Evolutionary conservation across 2,113 vertebrate species (phyloP).

Genomic region (Oenanthe oenanthe): DNA sequence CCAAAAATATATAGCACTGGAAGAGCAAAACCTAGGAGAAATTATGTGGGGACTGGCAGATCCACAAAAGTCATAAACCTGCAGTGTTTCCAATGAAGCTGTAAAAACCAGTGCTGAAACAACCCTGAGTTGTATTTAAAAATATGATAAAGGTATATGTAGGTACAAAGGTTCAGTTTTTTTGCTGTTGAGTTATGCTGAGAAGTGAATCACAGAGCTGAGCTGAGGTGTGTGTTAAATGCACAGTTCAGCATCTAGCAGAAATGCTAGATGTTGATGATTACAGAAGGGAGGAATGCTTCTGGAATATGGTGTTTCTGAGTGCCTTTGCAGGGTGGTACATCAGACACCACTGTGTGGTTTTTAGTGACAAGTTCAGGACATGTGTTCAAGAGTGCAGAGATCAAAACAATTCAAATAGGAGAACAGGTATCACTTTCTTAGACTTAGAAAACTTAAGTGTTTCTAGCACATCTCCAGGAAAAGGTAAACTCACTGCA

Average conservation of each 20-base stretch:
- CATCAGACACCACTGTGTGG: not conserved
- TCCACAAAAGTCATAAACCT: not conserved
- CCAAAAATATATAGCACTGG: not conserved
- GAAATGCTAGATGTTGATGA: not conserved
- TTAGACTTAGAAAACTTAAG: not conserved
- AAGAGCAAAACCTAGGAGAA: not conserved
- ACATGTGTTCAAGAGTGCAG: not conserved
- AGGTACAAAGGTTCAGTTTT: too few relatives aligned
- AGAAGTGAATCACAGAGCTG: not conserved
- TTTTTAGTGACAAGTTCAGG: not conserved
- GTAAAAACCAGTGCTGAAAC: not conserved
- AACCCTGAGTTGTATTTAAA: not conserved
- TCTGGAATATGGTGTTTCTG: not conserved
- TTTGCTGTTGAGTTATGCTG: not conserved
- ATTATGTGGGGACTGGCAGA: not conserved
- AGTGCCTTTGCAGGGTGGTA: not conserved
- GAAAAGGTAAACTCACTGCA: not conserved
- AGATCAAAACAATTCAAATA: not conserved
- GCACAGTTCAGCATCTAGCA: not conserved
- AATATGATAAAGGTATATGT: too few relatives aligned
- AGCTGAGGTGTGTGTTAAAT: not conserved
- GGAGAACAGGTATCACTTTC: not conserved
- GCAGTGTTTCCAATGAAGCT: not conserved
- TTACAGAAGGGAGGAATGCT: not conserved
- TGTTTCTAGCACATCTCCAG: not conserved